Percentiles rank a stretch among this genome's conserved stretches.
These are phyloP conservation scores for Thaleichthys pacificus DNA, from an alignment of 2,797 vertebrate genomes.

Conservation along the genomic window DNA sequence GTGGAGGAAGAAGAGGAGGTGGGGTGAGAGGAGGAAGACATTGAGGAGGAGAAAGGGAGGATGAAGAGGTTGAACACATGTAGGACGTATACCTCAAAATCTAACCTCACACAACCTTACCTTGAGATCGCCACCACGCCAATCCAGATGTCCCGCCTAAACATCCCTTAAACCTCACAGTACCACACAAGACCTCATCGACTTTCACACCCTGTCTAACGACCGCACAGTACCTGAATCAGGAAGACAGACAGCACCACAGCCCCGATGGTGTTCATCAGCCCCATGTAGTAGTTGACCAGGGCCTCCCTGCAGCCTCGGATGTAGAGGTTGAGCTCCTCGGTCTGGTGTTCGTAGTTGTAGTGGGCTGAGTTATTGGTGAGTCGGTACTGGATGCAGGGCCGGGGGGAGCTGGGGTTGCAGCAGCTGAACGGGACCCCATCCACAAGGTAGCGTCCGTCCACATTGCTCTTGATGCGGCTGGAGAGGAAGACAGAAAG, in stretches of 20 bases:
- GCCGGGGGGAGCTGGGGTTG: slow-evolving; percentile 80
- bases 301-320: slow-evolving; percentile 80
- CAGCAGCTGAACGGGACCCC: slow-evolving; percentile 86
- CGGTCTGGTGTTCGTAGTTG: slow-evolving; percentile 78
- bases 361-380: slow-evolving; percentile 84
- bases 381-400: slow-evolving; percentile 81
- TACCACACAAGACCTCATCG: not conserved
- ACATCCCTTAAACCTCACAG: not conserved
- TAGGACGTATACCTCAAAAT: not conserved
- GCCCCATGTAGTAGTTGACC: slow-evolving; percentile 76
- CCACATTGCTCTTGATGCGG: slow-evolving; percentile 83
- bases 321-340: slow-evolving; percentile 82
- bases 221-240: slow-evolving; percentile 68
- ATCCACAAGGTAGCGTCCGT: slow-evolving; percentile 80
- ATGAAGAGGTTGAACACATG: not conserved
- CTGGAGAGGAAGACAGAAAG: slow-evolving; percentile 43
- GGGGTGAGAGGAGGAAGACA: not conserved
- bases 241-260: slow-evolving; percentile 76
- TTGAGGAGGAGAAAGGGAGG: too few relatives aligned
- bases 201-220: not conserved
- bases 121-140: not conserved
- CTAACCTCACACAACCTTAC: not conserved
- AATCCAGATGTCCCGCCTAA: not conserved
- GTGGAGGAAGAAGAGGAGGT: not conserved
- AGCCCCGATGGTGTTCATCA: slow-evolving; percentile 80